Conservation (phyloP, 2,888 invertebrate genomes). For the Mesorhabditis spiculigera region DNA sequence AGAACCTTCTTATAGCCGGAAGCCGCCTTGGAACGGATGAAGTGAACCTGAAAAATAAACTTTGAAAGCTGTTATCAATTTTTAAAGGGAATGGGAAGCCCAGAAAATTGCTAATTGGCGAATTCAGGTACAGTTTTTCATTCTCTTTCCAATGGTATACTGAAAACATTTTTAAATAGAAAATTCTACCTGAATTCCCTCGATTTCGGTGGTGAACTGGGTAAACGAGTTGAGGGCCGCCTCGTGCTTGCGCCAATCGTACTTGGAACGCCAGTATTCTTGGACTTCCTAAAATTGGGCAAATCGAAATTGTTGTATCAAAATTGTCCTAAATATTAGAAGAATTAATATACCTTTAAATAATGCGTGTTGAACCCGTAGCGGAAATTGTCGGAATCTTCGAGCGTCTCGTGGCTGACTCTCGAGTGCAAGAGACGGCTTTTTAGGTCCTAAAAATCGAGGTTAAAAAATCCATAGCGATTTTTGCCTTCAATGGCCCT, state of each 20-base stretch:
- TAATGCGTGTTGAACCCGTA: constrained; percentile 77
- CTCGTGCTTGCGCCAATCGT: constrained; percentile 73
- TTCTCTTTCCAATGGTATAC: no score
- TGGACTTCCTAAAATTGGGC: constrained; percentile 51
- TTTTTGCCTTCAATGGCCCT: not conserved
- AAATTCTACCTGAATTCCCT: constrained; percentile 64
- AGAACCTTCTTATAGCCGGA: constrained; percentile 48
- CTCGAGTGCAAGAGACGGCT: constrained; percentile 63
- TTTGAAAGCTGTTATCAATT: not conserved
- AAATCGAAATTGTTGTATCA: constrained; percentile 5
- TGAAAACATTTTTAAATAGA: not conserved
- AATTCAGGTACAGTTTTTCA: not conserved
- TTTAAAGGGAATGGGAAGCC: no score
- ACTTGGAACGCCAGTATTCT: constrained; percentile 76
- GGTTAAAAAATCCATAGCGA: not conserved
- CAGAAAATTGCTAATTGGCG: not conserved
- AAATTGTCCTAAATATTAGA: not conserved
- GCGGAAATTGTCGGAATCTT: constrained; percentile 67
- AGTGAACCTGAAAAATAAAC: constrained; percentile 68
- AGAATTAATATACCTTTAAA: constrained; percentile 14
- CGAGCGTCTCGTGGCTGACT: constrained; percentile 48
- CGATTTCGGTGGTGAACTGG: constrained; percentile 75
- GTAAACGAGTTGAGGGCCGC: constrained; percentile 72
- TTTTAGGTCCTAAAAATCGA: constrained; percentile 40
- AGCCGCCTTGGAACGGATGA: constrained; percentile 70